Evolutionary conservation across 2,888 invertebrate species (phyloP).

Genomic region (Smittia aterrima): DNA sequence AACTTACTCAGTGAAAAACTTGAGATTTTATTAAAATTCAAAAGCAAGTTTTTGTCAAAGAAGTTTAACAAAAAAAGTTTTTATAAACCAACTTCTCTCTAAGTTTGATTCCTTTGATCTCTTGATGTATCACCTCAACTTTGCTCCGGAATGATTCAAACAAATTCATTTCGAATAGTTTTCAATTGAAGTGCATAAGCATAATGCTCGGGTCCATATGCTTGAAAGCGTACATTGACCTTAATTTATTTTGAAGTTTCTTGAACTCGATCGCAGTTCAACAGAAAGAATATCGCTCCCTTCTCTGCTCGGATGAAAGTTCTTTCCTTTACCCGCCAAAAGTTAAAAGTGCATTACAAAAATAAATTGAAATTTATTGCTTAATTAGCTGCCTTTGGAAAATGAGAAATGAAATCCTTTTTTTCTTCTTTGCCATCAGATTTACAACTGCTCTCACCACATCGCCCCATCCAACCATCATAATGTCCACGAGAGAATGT

Average conservation of each 20-base stretch:
- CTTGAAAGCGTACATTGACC: neutral
- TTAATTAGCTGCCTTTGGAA: conserved; percentile 27
- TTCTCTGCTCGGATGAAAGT: neutral
- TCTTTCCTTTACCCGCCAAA: neutral
- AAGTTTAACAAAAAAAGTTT: too few relatives aligned
- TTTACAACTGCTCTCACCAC: conserved; percentile 6
- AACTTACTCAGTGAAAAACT: too few relatives aligned
- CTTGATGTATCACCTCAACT: too few relatives aligned
- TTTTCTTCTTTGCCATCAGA: conserved; percentile 13
- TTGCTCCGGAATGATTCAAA: too few relatives aligned
- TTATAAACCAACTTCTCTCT: too few relatives aligned
- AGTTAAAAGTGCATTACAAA: conserved; percentile 27
- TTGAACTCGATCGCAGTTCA: conserved; percentile 2
- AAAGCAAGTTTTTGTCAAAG: too few relatives aligned
- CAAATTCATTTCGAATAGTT: too few relatives aligned
- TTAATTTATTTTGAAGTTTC: neutral
- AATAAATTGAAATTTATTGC: conserved; percentile 40
- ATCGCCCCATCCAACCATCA: conserved; percentile 16
- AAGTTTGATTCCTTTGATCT: too few relatives aligned
- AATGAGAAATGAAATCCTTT: conserved; percentile 35
- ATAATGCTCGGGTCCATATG: conserved; percentile 11
- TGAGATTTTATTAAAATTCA: too few relatives aligned
- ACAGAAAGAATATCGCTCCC: neutral
- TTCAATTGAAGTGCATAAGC: conserved; percentile 38
- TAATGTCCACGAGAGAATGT: conserved; percentile 28